Conservation (phyloP, 2,888 invertebrate genomes). For the Drosophila cognata region DNA sequence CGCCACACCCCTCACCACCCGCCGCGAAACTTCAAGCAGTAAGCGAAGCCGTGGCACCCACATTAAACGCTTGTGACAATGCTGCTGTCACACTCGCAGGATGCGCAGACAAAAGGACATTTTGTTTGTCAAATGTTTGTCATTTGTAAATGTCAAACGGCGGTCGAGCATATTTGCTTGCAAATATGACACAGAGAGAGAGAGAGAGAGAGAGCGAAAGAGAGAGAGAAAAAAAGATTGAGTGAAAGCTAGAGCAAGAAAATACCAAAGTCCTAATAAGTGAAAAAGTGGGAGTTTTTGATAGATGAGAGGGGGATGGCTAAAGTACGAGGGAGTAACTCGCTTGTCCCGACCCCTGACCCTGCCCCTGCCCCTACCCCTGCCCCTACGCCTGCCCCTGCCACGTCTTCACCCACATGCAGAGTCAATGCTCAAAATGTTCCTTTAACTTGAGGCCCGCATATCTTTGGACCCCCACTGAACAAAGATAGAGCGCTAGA, state of each 20-base stretch:
- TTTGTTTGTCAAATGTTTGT: slow-evolving; percentile 79
- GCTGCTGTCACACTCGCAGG: slow-evolving; percentile 32
- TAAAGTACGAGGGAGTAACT: not conserved
- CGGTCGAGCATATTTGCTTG: slow-evolving; percentile 77
- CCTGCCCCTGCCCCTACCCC: not conserved
- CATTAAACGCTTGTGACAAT: slow-evolving; percentile 66
- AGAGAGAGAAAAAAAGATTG: not conserved
- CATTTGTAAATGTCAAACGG: slow-evolving; percentile 82
- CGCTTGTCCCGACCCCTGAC: not conserved
- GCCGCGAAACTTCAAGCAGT: not conserved
- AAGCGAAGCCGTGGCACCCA: slow-evolving; percentile 33
- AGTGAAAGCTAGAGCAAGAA: slow-evolving; percentile 5
- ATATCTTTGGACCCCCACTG: slow-evolving; percentile 40
- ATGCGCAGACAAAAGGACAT: slow-evolving; percentile 56
- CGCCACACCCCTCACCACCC: not conserved
- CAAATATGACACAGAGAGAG: slow-evolving; percentile 12
- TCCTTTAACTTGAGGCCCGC: slow-evolving; percentile 67
- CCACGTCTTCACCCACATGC: slow-evolving; percentile 5
- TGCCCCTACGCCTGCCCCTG: not conserved
- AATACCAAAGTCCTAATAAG: slow-evolving; percentile 28
- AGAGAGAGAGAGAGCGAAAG: not conserved
- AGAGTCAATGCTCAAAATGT: slow-evolving; percentile 51
- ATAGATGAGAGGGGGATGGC: not conserved
- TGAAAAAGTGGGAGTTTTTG: slow-evolving; percentile 12
- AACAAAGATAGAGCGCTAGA: not conserved